Evolutionary conservation across 2,797 vertebrate genomes (phyloP).

Genomic region (Apogon hyalosoma): DNA sequence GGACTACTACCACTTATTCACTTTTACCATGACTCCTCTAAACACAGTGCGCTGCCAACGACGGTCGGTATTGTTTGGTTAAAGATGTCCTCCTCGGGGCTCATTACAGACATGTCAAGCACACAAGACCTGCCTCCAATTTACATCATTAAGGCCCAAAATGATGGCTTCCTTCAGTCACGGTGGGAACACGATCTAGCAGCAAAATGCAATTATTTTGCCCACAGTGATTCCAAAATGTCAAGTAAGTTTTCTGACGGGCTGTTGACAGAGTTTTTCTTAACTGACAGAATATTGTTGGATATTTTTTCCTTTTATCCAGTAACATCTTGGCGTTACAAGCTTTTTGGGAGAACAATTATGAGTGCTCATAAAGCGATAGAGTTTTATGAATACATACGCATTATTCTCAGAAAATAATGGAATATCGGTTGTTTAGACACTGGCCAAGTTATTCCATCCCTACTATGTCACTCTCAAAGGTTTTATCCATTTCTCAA

Average conservation of each 20-base stretch:
- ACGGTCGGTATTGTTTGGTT: constrained; percentile 78
- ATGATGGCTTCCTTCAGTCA: constrained; percentile 88
- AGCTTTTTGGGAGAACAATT: too few species aligned
- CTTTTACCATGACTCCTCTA: constrained; percentile 37
- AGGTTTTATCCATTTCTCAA: too few species aligned
- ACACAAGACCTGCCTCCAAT: constrained; percentile 82
- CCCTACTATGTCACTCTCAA: too few species aligned
- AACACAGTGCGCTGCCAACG: constrained; percentile 66
- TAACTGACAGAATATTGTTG: neutral
- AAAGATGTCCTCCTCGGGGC: constrained; percentile 78
- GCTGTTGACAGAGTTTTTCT: constrained; percentile 2
- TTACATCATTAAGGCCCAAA: constrained; percentile 85
- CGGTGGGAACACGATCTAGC: constrained; percentile 78
- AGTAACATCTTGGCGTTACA: too few species aligned
- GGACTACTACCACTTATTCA: constrained; percentile 35
- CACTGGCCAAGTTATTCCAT: too few species aligned
- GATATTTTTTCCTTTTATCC: too few species aligned
- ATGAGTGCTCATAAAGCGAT: too few species aligned
- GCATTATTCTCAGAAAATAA: too few species aligned
- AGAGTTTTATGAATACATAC: too few species aligned
- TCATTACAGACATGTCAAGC: constrained; percentile 86
- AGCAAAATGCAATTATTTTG: constrained; percentile 79
- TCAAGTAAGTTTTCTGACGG: neutral
- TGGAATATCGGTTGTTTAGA: too few species aligned
- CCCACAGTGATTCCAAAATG: constrained; percentile 20